Percentiles rank a stretch among this genome's conserved stretches.
phyloP scores from a whole-genome alignment of 2,113 vertebrate species.

The Turdus rufiventris region DNA sequence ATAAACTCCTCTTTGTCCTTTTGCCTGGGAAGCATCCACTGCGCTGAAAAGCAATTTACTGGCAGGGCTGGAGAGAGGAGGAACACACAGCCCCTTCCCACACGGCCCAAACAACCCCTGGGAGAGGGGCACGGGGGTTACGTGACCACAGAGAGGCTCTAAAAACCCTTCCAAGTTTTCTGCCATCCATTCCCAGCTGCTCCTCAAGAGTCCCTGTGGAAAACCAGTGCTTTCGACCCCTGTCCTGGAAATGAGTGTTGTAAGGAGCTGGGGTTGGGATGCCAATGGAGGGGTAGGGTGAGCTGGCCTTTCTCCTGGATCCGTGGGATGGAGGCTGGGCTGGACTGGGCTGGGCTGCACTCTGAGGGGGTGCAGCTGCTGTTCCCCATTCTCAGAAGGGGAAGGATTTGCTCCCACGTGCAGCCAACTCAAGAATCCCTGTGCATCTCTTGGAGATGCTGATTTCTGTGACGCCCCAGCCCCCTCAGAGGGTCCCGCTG shows the following conservation, averaged over 20 bases:
- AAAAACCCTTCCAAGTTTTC: not conserved
- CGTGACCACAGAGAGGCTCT: not conserved
- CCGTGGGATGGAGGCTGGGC: accelerated
- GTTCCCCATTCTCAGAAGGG: not conserved
- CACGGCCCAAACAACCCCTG: not conserved
- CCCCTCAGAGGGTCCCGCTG: not conserved
- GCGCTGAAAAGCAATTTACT: not conserved
- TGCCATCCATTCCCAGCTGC: slow-evolving; percentile 22
- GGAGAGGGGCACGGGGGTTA: not conserved
- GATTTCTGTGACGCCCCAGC: not conserved
- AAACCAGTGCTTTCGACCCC: not conserved
- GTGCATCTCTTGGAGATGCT: too few species aligned
- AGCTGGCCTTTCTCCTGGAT: not conserved
- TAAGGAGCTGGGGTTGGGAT: not conserved
- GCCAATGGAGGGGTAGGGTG: slow-evolving; percentile 1
- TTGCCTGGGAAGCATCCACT: slow-evolving; percentile 10
- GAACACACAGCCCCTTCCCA: not conserved
- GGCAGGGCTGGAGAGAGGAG: not conserved
- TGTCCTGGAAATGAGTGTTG: slow-evolving; percentile 10
- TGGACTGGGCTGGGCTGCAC: too few species aligned
- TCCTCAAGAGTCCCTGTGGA: not conserved
- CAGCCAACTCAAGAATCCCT: not conserved
- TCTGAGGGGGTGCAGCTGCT: not conserved
- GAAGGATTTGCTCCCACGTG: not conserved
- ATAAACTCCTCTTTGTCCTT: slow-evolving; percentile 54